phyloP scores from a whole-genome alignment of 2,797 vertebrate species.

The Gallinago nigripennis region DNA sequence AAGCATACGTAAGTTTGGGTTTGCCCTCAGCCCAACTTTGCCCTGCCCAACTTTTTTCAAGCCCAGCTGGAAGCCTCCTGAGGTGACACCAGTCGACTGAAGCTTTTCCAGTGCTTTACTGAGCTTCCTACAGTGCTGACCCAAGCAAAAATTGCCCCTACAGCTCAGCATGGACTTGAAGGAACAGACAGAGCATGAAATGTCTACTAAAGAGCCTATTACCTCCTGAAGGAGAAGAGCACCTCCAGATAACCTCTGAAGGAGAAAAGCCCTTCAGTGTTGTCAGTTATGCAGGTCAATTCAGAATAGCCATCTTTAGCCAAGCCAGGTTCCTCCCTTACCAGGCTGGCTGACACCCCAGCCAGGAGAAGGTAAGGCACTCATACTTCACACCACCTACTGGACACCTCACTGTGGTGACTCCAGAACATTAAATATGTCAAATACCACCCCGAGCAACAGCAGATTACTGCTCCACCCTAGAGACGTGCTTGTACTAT shows the following conservation, averaged over 20 bases:
- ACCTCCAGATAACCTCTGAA: not conserved
- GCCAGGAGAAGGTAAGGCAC: fast-evolving
- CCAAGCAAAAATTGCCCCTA: not conserved
- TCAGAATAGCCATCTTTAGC: not conserved
- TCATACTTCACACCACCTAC: not conserved
- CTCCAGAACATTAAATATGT: not conserved
- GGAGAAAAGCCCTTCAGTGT: not conserved
- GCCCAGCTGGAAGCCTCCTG: not conserved
- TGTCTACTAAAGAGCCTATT: not conserved
- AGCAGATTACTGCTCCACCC: not conserved
- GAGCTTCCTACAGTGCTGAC: not conserved
- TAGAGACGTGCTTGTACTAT: fast-evolving
- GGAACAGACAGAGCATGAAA: not conserved
- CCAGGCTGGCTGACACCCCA: too few species aligned
- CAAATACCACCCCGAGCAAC: fast-evolving
- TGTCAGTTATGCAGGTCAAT: too few species aligned
- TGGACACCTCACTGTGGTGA: not conserved
- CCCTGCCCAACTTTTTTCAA: not conserved
- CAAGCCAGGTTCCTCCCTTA: not conserved
- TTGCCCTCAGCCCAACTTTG: not conserved
- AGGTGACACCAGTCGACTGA: not conserved
- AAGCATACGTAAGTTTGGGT: not conserved
- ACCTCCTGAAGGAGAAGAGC: not conserved
- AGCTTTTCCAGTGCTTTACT: not conserved
- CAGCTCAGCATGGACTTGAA: fast-evolving